phyloP scores from a whole-genome alignment of 2,113 vertebrate genomes.

The Psettodes erumei region DNA sequence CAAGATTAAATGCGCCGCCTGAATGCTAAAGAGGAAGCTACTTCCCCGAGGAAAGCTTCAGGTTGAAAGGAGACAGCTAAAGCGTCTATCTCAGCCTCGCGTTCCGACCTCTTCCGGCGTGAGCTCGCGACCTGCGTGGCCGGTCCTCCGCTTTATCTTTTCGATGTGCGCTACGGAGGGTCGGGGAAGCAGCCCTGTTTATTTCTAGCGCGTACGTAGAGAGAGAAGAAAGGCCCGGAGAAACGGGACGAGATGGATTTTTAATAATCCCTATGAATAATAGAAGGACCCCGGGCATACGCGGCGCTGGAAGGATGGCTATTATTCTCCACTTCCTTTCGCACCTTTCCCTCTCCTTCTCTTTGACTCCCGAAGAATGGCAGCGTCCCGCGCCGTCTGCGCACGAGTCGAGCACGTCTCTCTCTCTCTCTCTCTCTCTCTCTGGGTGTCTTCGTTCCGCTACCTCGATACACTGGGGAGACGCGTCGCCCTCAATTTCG shows the following conservation, averaged over 20 bases:
- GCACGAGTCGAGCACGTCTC: neutral
- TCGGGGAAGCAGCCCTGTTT: conserved; percentile 8
- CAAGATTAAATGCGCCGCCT: conserved; percentile 31
- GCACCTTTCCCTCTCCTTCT: conserved; percentile 20
- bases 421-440: neutral
- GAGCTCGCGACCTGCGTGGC: conserved; percentile 1
- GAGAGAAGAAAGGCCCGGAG: conserved; percentile 20
- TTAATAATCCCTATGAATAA: conserved; percentile 68
- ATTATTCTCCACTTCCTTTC: conserved; percentile 26
- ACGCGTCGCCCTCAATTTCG: neutral
- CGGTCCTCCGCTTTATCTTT: conserved; percentile 3
- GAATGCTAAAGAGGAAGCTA: conserved; percentile 37
- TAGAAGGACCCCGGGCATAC: conserved; percentile 31
- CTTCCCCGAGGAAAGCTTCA: conserved; percentile 17
- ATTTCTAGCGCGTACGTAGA: conserved; percentile 7
- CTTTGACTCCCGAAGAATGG: neutral
- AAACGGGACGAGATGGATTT: conserved; percentile 55
- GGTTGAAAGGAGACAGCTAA: conserved; percentile 10
- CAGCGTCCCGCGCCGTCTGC: neutral
- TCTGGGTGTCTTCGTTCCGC: neutral
- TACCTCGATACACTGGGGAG: neutral
- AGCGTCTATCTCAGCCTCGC: neutral
- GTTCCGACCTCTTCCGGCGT: conserved; percentile 1
- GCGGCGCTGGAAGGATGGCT: neutral
- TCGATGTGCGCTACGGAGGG: conserved; percentile 14